These are phyloP conservation scores for Ischnura elegans DNA, from an alignment of 2,888 invertebrate genomes.

Conservation along the genomic window DNA sequence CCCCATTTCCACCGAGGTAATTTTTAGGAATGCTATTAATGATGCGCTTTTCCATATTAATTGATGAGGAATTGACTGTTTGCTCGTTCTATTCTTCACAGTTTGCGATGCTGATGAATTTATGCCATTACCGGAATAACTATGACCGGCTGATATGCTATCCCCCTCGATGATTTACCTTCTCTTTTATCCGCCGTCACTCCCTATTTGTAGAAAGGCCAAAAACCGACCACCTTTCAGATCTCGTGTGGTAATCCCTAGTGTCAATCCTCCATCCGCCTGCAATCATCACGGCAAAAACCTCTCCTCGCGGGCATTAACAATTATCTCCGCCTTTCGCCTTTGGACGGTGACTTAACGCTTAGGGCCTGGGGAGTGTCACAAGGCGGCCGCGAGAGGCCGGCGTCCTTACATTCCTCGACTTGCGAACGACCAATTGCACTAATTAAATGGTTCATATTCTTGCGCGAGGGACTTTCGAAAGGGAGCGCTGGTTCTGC, in stretches of 20 bases:
- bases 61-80: no score
- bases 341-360: conserved; percentile 78
- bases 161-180: no score
- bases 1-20: no score
- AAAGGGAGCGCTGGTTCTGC: neutral
- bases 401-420: conserved; percentile 6
- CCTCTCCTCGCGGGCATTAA: conserved; percentile 41
- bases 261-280: neutral
- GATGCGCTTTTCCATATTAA: no score
- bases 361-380: neutral
- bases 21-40: no score
- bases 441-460: neutral
- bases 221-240: neutral
- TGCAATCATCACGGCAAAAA: neutral
- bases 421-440: neutral
- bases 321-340: conserved; percentile 77
- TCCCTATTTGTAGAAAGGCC: no score
- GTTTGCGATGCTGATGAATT: no score
- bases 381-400: neutral
- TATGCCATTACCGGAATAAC: no score
- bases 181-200: no score
- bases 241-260: neutral
- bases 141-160: no score
- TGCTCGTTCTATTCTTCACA: no score
- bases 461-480: neutral